Evolutionary conservation across 2,113 vertebrate species (phyloP).

Genomic region (Ancistrus triradiatus): DNA sequence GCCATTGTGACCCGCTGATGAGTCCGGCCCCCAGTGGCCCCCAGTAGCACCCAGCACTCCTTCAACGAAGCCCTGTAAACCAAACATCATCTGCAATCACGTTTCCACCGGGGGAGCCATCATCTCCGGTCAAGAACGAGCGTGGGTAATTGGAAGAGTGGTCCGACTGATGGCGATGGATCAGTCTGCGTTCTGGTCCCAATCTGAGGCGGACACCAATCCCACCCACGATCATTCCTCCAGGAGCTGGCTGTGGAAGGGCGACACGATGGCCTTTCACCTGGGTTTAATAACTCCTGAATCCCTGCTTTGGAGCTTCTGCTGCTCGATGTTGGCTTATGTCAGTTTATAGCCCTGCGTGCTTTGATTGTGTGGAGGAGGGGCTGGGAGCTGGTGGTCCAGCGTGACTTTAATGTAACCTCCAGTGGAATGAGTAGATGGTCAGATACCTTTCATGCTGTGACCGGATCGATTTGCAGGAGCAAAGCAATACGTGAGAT

Average conservation of each 20-base stretch:
- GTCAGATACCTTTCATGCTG: neutral
- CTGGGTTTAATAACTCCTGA: constrained; percentile 37
- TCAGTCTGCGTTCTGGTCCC: constrained; percentile 11
- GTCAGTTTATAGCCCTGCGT: constrained; percentile 35
- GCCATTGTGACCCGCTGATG: constrained; percentile 8
- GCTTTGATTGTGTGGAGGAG: constrained; percentile 3
- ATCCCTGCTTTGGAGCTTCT: constrained; percentile 6
- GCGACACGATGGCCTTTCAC: constrained; percentile 39
- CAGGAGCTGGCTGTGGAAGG: constrained; percentile 26
- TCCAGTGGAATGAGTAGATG: constrained; percentile 5
- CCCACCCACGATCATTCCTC: constrained; percentile 5
- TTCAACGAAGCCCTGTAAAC: constrained; percentile 10
- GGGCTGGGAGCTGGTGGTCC: neutral
- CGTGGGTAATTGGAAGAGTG: neutral
- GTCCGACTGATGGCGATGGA: constrained; percentile 7
- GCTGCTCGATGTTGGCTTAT: constrained; percentile 3
- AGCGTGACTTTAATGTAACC: neutral
- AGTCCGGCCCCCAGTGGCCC: neutral
- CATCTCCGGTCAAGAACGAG: constrained; percentile 7
- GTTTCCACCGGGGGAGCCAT: constrained; percentile 9
- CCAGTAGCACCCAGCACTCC: neutral
- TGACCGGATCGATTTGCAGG: neutral
- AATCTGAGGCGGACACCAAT: constrained; percentile 5
- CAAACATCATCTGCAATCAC: constrained; percentile 7
- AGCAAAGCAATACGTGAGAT: neutral